Percentiles rank a stretch among this genome's conserved stretches.
Conservation (phyloP, 2,113 vertebrate genomes). For the Girardinichthys multiradiatus region DNA sequence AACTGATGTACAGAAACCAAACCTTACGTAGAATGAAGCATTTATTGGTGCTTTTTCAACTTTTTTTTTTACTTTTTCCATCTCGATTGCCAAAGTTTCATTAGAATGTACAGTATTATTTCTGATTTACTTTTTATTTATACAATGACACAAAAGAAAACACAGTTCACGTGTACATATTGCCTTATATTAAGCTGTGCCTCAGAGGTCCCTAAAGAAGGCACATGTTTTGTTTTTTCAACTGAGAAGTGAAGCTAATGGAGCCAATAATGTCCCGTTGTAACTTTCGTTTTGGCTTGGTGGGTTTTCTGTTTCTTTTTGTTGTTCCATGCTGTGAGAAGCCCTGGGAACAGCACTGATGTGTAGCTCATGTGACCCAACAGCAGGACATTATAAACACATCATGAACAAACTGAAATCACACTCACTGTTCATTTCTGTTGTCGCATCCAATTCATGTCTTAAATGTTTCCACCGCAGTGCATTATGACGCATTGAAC, state of each 20-base stretch:
- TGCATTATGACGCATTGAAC: conserved; percentile 26
- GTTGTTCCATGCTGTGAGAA: conserved; percentile 32
- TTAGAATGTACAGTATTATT: conserved; percentile 72
- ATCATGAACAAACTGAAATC: conserved; percentile 39
- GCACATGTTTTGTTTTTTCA: conserved; percentile 35
- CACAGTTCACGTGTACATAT: conserved; percentile 74
- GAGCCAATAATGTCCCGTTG: conserved; percentile 30
- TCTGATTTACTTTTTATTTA: conserved; percentile 48
- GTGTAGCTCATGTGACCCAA: conserved; percentile 45
- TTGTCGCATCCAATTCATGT: conserved; percentile 36
- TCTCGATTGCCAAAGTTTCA: conserved; percentile 29
- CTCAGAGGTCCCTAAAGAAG: conserved; percentile 53
- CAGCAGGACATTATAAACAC: conserved; percentile 32
- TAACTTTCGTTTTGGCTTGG: conserved; percentile 22
- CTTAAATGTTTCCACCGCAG: conserved; percentile 19
- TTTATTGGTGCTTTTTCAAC: conserved; percentile 32
- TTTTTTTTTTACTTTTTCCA: conserved; percentile 2
- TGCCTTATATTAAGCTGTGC: conserved; percentile 85
- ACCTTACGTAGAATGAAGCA: conserved; percentile 17
- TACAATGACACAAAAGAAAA: conserved; percentile 40
- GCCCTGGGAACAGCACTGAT: conserved; percentile 35
- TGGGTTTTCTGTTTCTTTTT: background rate
- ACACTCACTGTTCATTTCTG: conserved; percentile 27
- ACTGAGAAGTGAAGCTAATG: conserved; percentile 33
- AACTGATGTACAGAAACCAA: conserved; percentile 10